phyloP scores from a whole-genome alignment of 2,113 vertebrate genomes.

The Alosa alosa region DNA sequence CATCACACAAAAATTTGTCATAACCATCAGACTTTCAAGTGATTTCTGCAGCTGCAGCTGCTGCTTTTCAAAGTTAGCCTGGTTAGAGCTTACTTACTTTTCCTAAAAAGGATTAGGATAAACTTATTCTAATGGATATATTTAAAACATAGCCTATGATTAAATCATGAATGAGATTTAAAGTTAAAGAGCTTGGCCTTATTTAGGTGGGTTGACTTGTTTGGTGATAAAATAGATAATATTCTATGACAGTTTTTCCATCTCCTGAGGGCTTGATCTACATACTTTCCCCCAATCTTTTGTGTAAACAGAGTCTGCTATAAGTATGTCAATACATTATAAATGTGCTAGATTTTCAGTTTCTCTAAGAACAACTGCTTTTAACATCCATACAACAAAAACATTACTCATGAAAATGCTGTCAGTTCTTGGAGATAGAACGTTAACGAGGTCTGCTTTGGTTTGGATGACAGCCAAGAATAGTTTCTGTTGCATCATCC shows the following conservation, averaged over 20 bases:
- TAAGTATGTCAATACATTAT: background rate
- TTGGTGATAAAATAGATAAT: background rate
- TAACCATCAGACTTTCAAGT: constrained; percentile 20
- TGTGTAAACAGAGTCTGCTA: background rate
- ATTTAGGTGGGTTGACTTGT: background rate
- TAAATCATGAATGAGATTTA: background rate
- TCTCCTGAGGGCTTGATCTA: background rate
- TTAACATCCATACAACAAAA: background rate
- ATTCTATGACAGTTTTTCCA: background rate
- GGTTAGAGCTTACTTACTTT: background rate
- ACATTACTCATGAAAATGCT: background rate
- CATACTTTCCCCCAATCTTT: background rate
- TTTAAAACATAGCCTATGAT: background rate
- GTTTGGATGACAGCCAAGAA: background rate
- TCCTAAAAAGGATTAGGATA: background rate
- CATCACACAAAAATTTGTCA: constrained; percentile 42
- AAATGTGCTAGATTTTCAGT: background rate
- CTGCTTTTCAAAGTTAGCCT: background rate
- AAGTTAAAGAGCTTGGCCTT: background rate
- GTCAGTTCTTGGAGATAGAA: background rate
- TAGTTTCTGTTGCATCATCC: background rate
- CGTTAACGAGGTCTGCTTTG: background rate
- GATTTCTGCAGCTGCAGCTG: constrained; percentile 8
- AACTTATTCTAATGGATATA: background rate
- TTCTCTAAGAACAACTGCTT: background rate